Base-by-base conservation (phyloP, 2,113 vertebrate genomes). In the Gasterosteus aculeatus region DNA sequence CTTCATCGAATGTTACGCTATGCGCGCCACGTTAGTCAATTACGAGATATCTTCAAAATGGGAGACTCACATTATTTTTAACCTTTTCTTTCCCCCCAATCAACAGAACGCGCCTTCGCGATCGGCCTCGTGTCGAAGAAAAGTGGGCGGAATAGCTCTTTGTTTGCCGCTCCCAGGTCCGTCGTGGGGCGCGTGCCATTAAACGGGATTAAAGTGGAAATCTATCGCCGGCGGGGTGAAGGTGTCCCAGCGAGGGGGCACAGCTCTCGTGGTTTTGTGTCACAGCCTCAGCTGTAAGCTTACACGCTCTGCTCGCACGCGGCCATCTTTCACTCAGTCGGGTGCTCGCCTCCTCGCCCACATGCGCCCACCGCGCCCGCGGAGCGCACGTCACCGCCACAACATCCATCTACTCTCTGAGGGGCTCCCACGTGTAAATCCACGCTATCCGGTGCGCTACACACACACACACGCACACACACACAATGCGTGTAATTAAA, bases 241-340 rank as follows among this genome's bases (percentile, higher is more conserved):
- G 89, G 83, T n/a, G 75, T 67, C 88, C 82, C 89, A 79, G 87
- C 87, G 44, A 82, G 86, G 35, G 35, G 35, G 35, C 72, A 76
- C 49, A 76, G 56, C 80, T 76, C 92, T 89, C 78, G 74, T 90
- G 87, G 90, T 90, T 90, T 90, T 69, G 89, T 91, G 91, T 91
- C 91, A 89, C 86, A 78, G 79, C 77, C 90, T 90, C 86, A 26
- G 22, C 22, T 26, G 22, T 26, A 26, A 26, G 22, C 22, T 26
- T 26, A 26, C 77, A 70, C 87, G 69, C 79, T 80, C 80, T 79
- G 70, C 70, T 69, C 31, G 70, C 87, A 80, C 86, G 83, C 80
- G 66, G 80, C 87, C 89, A 93, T 92, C 87, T 92, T 90, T 93
- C 90, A 91, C 91, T 87, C 87, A 83, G 85, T 85, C 86, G 72